phyloP scores from a whole-genome alignment of 2,888 invertebrate genomes.

The Abscondita cerata region DNA sequence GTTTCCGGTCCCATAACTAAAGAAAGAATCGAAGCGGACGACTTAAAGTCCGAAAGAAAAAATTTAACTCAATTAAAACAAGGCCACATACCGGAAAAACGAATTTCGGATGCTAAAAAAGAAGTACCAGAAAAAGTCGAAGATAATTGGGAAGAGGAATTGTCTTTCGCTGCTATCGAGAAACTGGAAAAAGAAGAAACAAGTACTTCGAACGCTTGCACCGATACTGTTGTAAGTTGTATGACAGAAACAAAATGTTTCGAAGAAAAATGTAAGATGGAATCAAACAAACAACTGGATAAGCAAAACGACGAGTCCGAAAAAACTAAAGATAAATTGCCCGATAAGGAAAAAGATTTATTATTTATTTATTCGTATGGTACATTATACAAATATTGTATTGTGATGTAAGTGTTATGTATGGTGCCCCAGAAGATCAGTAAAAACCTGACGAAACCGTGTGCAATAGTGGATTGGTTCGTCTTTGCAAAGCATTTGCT shows the following conservation, averaged over 20 bases:
- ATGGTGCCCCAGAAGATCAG: no score
- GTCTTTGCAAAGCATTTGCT: no score
- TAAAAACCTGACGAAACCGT: no score
- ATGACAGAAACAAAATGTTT: conserved; percentile 57
- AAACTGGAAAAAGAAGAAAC: conserved; percentile 34
- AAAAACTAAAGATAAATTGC: conserved; percentile 57
- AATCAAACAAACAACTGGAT: conserved; percentile 48
- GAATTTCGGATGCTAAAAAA: conserved; percentile 44
- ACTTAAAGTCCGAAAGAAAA: conserved; percentile 61
- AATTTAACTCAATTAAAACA: conserved; percentile 63
- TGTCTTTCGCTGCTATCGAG: not conserved
- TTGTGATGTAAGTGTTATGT: no score
- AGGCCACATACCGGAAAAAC: conserved; percentile 50
- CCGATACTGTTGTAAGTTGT: conserved; percentile 54
- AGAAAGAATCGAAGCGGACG: conserved; percentile 67
- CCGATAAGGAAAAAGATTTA: conserved; percentile 37
- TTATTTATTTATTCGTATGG: no score
- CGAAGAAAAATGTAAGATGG: conserved; percentile 58
- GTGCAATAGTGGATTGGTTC: no score
- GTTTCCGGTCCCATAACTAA: conserved; percentile 68
- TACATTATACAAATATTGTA: no score
- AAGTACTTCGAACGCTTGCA: conserved; percentile 59
- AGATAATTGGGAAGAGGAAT: conserved; percentile 39
- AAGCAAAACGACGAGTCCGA: conserved; percentile 34
- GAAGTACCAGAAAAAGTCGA: conserved; percentile 44